Evolutionary conservation across 2,888 invertebrate genomes (phyloP).

Genomic region (Erynnis tages): DNA sequence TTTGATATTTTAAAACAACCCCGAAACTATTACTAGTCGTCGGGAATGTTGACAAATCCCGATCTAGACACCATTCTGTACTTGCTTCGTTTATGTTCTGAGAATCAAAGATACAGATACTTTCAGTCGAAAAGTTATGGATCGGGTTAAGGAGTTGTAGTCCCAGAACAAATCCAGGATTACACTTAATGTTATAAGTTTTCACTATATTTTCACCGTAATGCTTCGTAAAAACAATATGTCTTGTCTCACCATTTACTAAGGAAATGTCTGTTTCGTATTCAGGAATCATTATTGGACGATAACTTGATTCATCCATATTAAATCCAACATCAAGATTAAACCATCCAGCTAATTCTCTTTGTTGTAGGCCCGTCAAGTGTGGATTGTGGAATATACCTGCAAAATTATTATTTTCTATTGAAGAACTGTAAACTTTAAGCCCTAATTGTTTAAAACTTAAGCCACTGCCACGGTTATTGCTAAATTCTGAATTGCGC

Average conservation of each 20-base stretch:
- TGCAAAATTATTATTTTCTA: slow-evolving; percentile 91
- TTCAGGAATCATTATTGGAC: slow-evolving; percentile 87
- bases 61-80: slow-evolving; percentile 88
- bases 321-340: slow-evolving; percentile 85
- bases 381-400: slow-evolving; percentile 97
- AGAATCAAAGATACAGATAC: slow-evolving; percentile 89
- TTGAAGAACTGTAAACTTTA: slow-evolving; percentile 87
- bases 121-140: slow-evolving; percentile 92
- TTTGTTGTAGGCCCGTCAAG: slow-evolving; percentile 90
- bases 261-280: slow-evolving; percentile 83
- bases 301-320: slow-evolving; percentile 86
- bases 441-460: slow-evolving; percentile 94
- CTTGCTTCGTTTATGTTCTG: slow-evolving; percentile 84
- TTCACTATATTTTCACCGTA: slow-evolving; percentile 80
- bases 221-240: slow-evolving; percentile 87
- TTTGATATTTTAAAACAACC: slow-evolving; percentile 89
- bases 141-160: slow-evolving; percentile 95
- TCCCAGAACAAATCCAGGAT: slow-evolving; percentile 92
- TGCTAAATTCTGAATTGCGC: slow-evolving; percentile 90
- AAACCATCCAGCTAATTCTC: slow-evolving; percentile 97
- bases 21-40: slow-evolving; percentile 92
- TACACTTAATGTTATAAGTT: slow-evolving; percentile 84
- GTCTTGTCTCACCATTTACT: slow-evolving; percentile 88
- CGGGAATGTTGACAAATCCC: slow-evolving; percentile 95
- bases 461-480: slow-evolving; percentile 94